Evolutionary conservation across 2,888 invertebrate genomes (phyloP), one percentile per base, ranked within the genome.

Genomic region (Drosophila gaucha): DNA sequence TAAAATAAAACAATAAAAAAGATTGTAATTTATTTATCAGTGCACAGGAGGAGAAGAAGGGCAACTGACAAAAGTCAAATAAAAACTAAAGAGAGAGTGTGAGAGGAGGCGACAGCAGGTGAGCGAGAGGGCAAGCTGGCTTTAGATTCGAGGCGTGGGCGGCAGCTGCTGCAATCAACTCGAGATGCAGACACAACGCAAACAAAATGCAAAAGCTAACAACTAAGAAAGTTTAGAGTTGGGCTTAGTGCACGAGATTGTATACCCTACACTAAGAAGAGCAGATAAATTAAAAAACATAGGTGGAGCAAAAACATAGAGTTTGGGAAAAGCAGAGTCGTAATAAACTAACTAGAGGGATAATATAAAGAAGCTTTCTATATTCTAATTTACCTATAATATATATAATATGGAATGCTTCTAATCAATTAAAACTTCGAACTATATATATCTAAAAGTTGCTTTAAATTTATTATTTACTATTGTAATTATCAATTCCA

Each of bases 101-200:
- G 22, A 2, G 28, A 16, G 33, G 8, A 18, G 26, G 10, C 2
- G 36, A 6, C 30, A 30, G 46, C 24, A 35, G 35, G 49, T 22
- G 22, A 47, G 24, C 14, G 36, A 18, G 33, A 30, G 38, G 10
- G 20, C n/a, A 9, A 10, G 44, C 12, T 31, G 22, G 20, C 26
- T 38, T 18, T 50, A 18, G 39, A 9, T 28, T 44, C 16, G 44
- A 31, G 49, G 66, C 36, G 54, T 67, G 70, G 58, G 67, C 58
- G 54, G 70, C 56, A 56, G 64, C 58, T 57, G 66, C 41, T 75
- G 80, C 86, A 86, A 83, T 86, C 83, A 86, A 83, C 80, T 75
- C 78, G 76, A 80, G 85, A 76, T 73, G 67, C 83, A 83, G 82
- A 83, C 86, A 68, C 58, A 66, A 62, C 14, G 83, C 83, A 83